Evolutionary conservation across 2,888 invertebrate genomes (phyloP), one percentile per base, ranked within the genome.

Genomic region (Trypoxylon attenuatum): DNA sequence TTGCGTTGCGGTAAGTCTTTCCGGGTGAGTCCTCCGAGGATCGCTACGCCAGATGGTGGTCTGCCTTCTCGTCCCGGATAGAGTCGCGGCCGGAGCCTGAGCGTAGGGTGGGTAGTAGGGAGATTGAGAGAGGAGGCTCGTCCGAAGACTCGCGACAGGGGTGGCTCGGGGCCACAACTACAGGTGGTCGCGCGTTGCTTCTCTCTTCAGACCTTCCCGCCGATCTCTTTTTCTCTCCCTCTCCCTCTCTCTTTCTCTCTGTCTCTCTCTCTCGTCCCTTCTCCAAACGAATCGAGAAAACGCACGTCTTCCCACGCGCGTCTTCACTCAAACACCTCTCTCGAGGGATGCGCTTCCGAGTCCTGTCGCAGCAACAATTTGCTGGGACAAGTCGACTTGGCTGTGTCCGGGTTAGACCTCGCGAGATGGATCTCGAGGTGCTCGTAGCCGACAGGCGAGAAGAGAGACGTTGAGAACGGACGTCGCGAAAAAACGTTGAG

Each of bases 171-270:
- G 66, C 66, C 63, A 66, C 71, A 79, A 85, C 85, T 82, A 85
- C 85, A 85, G 85, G 85, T 85, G 85, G 85, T 85, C 80, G 83
- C 75, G 76, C 70, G 74, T 70, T 67, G 73, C 61, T 57, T 47
- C 66, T n/a, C n/a, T n/a, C n/a, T n/a, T n/a, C 68, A 60, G 50
- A 65, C 62, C 72, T 78, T 76, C 76, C 71, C 76, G 73, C 76
- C 71, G 69, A 61, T 68, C 46, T 51, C 39, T 46, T 57, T 51
- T 13, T 38, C 55, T 57, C 47, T 46, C 41, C 46, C 50, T 42
- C 53, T 25, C 25, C 27, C 22, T 50, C 47, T 19, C 54, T 19
- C 53, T 47, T 41, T 33, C 41, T 21, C 56, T 49, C 51, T 51
- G 55, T 62, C 62, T 45, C 51, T 41, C 33, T 52, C 51, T 38